A percentile compares a stretch with the other conserved stretches of the same genome.
phyloP scores from a whole-genome alignment of 2,797 vertebrate species.

The Anguilla pacifica region DNA sequence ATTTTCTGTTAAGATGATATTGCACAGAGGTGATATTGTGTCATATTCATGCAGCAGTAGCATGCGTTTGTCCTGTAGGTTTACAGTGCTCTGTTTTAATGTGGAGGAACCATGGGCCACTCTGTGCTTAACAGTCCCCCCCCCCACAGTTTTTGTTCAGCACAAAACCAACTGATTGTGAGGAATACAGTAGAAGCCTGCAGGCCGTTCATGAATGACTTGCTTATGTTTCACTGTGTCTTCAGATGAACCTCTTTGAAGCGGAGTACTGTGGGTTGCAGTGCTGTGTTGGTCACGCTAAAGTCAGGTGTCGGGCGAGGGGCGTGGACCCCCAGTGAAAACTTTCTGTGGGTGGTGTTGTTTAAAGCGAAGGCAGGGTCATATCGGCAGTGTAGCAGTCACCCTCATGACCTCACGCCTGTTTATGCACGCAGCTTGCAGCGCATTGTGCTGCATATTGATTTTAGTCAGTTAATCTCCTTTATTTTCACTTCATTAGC shows the following conservation, averaged over 20 bases:
- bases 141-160: background rate
- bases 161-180: background rate
- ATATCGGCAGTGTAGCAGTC: background rate
- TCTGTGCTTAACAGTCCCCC: no score
- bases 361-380: background rate
- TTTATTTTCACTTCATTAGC: background rate
- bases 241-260: background rate
- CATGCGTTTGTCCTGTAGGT: background rate
- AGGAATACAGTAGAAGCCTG: slow-evolving; percentile 55
- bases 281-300: background rate
- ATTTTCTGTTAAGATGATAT: background rate
- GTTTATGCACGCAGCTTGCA: background rate
- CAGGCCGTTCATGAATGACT: slow-evolving; percentile 52
- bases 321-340: background rate
- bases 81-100: background rate
- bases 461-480: background rate
- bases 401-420: background rate
- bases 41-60: background rate
- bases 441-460: background rate
- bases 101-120: background rate
- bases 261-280: background rate
- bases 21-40: background rate
- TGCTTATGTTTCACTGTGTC: slow-evolving; percentile 44
- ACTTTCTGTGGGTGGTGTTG: background rate
- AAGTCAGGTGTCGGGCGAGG: background rate